A percentile compares a stretch with the other conserved stretches of the same genome.
These are phyloP conservation scores for Passer montanus DNA, from an alignment of 2,113 vertebrate genomes.

Conservation along the genomic window DNA sequence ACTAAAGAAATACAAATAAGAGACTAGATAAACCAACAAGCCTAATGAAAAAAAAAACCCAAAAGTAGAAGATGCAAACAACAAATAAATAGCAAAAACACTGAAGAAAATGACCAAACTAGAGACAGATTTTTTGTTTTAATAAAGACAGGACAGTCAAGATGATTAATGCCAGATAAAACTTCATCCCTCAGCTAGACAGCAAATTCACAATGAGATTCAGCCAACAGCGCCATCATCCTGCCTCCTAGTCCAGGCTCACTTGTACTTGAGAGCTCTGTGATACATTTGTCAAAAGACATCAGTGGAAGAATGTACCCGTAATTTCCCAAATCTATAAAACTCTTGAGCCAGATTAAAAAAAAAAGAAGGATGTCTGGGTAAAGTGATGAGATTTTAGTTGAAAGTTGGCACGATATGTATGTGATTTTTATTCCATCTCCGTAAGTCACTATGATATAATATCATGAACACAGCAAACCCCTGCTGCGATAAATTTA, in stretches of 20 bases:
- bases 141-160: background rate
- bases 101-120: background rate
- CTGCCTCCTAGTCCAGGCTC: background rate
- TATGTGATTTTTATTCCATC: background rate
- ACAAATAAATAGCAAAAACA: background rate
- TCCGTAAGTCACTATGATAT: background rate
- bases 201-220: background rate
- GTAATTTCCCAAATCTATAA: background rate
- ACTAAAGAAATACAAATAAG: background rate
- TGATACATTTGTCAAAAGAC: background rate
- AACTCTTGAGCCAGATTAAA: background rate
- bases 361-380: background rate
- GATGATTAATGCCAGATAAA: background rate
- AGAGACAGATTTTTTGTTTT: background rate
- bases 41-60: background rate
- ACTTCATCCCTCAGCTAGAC: background rate
- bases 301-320: background rate
- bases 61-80: background rate
- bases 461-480: background rate
- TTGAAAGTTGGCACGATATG: background rate
- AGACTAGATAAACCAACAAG: background rate
- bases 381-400: background rate
- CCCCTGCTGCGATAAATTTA: constrained; percentile 37
- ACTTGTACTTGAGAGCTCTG: background rate
- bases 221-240: background rate